phyloP scores from a whole-genome alignment of 2,113 vertebrate species.

The Heptranchias perlo region DNA sequence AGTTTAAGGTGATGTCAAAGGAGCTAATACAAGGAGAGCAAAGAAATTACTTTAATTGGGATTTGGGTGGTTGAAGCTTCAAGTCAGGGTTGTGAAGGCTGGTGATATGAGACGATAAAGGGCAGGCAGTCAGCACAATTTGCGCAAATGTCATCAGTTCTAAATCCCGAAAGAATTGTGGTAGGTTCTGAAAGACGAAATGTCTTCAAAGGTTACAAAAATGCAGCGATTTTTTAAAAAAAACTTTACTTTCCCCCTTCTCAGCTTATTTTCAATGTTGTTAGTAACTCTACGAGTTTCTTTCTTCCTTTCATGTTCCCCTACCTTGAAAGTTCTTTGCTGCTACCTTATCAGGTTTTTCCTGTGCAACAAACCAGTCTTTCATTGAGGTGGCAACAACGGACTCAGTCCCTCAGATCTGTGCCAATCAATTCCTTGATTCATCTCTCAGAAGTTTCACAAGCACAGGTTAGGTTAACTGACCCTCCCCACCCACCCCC shows the following conservation, averaged over 20 bases:
- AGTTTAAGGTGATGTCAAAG: neutral
- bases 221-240: too few relatives aligned
- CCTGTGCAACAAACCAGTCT: too few relatives aligned
- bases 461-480: too few relatives aligned
- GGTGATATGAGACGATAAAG: neutral
- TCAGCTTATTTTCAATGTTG: constrained; percentile 6
- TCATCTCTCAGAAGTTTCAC: too few relatives aligned
- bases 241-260: too few relatives aligned
- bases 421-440: too few relatives aligned
- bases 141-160: neutral
- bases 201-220: neutral
- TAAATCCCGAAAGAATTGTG: neutral
- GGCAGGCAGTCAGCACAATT: constrained; percentile 1
- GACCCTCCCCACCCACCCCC: too few relatives aligned
- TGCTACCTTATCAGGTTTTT: neutral
- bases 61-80: neutral
- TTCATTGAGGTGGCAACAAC: too few relatives aligned
- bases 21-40: neutral
- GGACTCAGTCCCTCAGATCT: too few relatives aligned
- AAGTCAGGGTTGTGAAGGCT: neutral
- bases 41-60: constrained; percentile 10
- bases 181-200: neutral
- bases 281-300: neutral
- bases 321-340: neutral
- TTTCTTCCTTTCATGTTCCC: neutral